Conservation (phyloP, 1,140 invertebrate genomes). For the Medauroidea extradentata region DNA sequence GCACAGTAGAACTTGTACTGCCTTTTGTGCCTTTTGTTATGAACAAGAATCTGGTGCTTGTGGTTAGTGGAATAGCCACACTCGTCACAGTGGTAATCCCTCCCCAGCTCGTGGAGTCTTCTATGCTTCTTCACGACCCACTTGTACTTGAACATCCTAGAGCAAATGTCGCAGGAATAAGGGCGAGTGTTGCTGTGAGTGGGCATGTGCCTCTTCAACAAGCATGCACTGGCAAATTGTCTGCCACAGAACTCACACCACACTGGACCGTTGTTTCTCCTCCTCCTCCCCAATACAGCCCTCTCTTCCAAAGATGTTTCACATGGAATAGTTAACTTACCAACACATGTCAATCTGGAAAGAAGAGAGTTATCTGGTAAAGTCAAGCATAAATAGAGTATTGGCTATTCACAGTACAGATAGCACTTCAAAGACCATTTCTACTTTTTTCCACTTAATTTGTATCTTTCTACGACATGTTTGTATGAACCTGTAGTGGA, state of each 20-base stretch:
- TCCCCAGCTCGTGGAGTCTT: slow-evolving; percentile 8
- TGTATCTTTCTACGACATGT: too few species aligned
- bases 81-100: slow-evolving; percentile 5
- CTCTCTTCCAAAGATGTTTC: background rate
- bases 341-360: background rate
- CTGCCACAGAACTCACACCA: slow-evolving; percentile 1
- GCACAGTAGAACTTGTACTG: slow-evolving; percentile 37
- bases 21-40: slow-evolving; percentile 7
- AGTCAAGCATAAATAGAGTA: background rate
- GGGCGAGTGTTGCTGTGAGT: slow-evolving; percentile 1
- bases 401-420: background rate
- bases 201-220: background rate
- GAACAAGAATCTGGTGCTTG: background rate
- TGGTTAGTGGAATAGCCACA: slow-evolving; percentile 8
- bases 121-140: slow-evolving; percentile 1
- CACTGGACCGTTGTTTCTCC: background rate
- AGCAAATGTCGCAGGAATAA: slow-evolving; percentile 9
- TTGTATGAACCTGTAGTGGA: too few species aligned
- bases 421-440: background rate
- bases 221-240: background rate
- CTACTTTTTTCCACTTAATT: too few species aligned
- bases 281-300: background rate
- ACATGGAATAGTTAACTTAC: background rate
- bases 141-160: background rate
- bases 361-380: background rate